Base-by-base conservation (phyloP, 2,113 vertebrate species). In the Podiceps cristatus region DNA sequence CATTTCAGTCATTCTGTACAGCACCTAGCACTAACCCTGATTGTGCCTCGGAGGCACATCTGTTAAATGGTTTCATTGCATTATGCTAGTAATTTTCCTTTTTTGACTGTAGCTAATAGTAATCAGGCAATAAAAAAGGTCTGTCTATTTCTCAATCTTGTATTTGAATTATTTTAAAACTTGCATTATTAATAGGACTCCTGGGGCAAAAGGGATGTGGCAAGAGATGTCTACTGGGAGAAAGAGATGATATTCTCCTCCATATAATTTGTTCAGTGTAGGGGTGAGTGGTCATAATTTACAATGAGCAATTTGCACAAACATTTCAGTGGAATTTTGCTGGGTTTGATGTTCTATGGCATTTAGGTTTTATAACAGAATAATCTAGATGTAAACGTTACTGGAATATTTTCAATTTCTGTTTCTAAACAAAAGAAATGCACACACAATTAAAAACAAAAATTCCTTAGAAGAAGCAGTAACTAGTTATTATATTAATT, bases 161-260 rank as follows among this genome's bases (percentile, higher is more conserved):
- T 45, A 35, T 28, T 24, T 74, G 55, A 91, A 86, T 77, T 74
- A 73, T 58, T 95, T 95, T 66, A 58, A 74, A 96, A 53, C 55
- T 73, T 67, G 50, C 35, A 23, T 63, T 84, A 77, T 89, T 79
- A 53, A 73, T 80, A 25, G n/a, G 44, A 29, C 35, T 78, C 58
- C 16, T 73, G 47, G 17, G 29, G 33, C 47, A 50, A 58, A 67
- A 68, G 4, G 8, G 53, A 45, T 50, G 17, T 83, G 24, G 60
- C 31, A 67, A 33, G 47, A 24, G 33, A 63, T 29, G 23, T 66
- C 74, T 63, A 1, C 18, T 74, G 44, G 27, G 76, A 88, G 49
- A 62, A 76, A 79, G 22, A 0, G 0, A 6, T 85, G 35, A 53
- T 0, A 3, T 28, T 88, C 24, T 72, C 44, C 27, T 56, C 25